Evolutionary conservation across 1,140 invertebrate species (phyloP).

Genomic region (Stratiolaelaps scimitus): DNA sequence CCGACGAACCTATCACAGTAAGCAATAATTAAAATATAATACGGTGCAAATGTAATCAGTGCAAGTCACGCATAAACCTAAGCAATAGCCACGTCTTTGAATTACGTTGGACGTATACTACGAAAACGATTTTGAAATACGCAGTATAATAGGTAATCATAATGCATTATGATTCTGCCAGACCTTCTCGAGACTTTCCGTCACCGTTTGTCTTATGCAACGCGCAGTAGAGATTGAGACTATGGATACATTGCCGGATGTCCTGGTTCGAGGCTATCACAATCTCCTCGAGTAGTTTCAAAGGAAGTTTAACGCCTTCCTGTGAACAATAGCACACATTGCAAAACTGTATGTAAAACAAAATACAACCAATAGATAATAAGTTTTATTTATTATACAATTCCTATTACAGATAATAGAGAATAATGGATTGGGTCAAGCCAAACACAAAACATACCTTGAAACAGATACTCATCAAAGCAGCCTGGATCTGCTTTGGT

Average conservation of each 20-base stretch:
- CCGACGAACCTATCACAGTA: conserved; percentile 38
- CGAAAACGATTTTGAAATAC: too few relatives aligned
- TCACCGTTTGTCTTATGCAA: conserved; percentile 11
- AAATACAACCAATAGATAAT: too few relatives aligned
- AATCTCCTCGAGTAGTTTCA: conserved; percentile 62
- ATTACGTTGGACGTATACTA: too few relatives aligned
- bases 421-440: too few relatives aligned
- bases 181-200: neutral
- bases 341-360: too few relatives aligned
- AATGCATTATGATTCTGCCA: conserved; percentile 11
- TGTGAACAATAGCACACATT: too few relatives aligned
- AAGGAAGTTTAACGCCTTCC: conserved; percentile 68
- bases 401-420: too few relatives aligned
- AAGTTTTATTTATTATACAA: too few relatives aligned
- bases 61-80: too few relatives aligned
- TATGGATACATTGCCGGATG: conserved; percentile 76
- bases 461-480: conserved; percentile 76
- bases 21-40: neutral
- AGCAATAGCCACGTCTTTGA: too few relatives aligned
- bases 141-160: too few relatives aligned
- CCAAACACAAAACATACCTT: conserved; percentile 44
- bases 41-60: neutral
- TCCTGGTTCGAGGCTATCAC: conserved; percentile 81
- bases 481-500: conserved; percentile 74
- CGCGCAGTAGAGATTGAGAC: conserved; percentile 37